Evolutionary conservation across 2,797 vertebrate species (phyloP).

Genomic region (Hemibagrus guttatus): DNA sequence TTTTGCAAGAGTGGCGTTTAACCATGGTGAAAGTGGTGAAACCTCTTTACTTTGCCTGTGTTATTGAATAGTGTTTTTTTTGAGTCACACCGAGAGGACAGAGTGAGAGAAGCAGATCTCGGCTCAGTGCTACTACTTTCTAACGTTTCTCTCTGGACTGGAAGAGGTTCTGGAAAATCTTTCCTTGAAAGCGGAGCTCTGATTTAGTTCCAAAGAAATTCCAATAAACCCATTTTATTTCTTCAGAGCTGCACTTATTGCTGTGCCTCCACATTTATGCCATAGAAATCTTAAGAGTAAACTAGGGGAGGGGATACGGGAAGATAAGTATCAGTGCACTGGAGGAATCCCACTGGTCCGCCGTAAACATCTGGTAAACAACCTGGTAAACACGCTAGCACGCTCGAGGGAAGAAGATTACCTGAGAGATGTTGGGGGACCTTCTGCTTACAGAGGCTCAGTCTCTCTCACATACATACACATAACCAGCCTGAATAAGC

Average conservation of each 20-base stretch:
- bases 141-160: neutral
- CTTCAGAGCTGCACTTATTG: neutral
- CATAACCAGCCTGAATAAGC: conserved; percentile 28
- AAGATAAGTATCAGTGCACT: conserved; percentile 35
- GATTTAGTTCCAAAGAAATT: conserved; percentile 26
- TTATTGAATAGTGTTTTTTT: conserved; percentile 21
- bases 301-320: neutral
- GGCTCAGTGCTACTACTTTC: conserved; percentile 20
- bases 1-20: neutral
- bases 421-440: conserved; percentile 65
- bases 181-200: conserved; percentile 6
- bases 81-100: neutral
- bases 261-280: conserved; percentile 13
- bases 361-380: conserved; percentile 42
- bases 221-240: neutral
- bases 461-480: conserved; percentile 31
- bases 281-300: conserved; percentile 30
- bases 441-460: conserved; percentile 48
- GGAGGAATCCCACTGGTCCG: conserved; percentile 24
- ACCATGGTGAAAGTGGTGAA: neutral
- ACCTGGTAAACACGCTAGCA: conserved; percentile 19
- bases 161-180: conserved; percentile 6
- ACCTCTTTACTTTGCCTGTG: neutral
- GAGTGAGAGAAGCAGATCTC: conserved; percentile 8
- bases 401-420: conserved; percentile 10